These are phyloP conservation scores for Drosophila prolongata DNA, from an alignment of 2,888 invertebrate species.

Conservation along the genomic window DNA sequence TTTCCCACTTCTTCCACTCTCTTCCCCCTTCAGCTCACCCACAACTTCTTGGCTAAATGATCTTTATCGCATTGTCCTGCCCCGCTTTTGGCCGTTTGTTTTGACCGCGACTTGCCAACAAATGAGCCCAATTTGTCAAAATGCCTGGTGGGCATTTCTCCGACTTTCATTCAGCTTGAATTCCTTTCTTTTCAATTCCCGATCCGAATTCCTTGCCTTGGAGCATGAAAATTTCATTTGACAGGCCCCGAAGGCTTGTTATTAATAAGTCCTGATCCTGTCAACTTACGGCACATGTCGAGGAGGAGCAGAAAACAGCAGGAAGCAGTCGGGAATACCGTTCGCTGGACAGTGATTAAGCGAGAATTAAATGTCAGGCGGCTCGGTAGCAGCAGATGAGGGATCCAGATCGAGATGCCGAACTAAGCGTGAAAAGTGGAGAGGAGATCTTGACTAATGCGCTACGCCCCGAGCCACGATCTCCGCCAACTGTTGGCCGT, in stretches of 20 bases:
- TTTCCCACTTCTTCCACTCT: slow-evolving; percentile 27
- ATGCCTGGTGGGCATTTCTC: slow-evolving; percentile 37
- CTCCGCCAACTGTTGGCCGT: slow-evolving; percentile 27
- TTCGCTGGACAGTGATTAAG: slow-evolving; percentile 74
- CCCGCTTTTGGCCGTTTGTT: slow-evolving; percentile 63
- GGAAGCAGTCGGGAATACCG: slow-evolving; percentile 58
- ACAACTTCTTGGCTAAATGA: slow-evolving; percentile 47
- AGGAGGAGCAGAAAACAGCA: slow-evolving; percentile 50
- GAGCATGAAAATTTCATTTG: slow-evolving; percentile 74
- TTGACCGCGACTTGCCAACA: slow-evolving; percentile 80
- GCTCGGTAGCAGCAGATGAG: slow-evolving; percentile 42
- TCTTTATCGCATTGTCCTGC: slow-evolving; percentile 75
- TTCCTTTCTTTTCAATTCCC: slow-evolving; percentile 35
- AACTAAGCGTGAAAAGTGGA: slow-evolving; percentile 41
- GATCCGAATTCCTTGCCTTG: slow-evolving; percentile 18
- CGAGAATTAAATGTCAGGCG: slow-evolving; percentile 73
- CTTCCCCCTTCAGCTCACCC: slow-evolving; percentile 3
- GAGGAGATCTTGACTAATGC: slow-evolving; percentile 54
- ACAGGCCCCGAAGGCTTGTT: slow-evolving; percentile 61
- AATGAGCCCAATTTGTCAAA: slow-evolving; percentile 84
- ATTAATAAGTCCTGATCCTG: slow-evolving; percentile 76
- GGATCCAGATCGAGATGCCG: slow-evolving; percentile 14
- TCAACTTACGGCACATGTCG: slow-evolving; percentile 63
- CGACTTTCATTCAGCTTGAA: slow-evolving; percentile 45
- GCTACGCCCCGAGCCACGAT: slow-evolving; percentile 44